phyloP scores from a whole-genome alignment of 2,888 invertebrate genomes.

The Embidobia sp. region DNA sequence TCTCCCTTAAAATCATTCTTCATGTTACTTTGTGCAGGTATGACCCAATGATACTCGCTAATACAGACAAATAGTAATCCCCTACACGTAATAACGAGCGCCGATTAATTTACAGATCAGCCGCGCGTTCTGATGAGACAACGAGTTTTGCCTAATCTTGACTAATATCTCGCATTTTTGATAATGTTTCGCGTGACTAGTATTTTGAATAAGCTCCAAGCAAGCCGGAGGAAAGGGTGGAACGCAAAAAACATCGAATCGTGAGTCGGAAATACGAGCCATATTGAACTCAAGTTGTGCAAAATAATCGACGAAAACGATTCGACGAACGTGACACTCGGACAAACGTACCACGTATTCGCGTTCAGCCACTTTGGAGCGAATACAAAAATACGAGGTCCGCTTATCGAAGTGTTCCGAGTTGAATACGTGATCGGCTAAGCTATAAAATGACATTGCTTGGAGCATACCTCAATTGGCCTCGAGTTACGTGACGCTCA shows the following conservation, averaged over 20 bases:
- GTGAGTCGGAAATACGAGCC: constrained; percentile 28
- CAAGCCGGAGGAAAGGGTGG: constrained; percentile 9
- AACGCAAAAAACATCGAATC: constrained; percentile 15
- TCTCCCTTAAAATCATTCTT: constrained; percentile 22
- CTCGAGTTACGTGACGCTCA: constrained; percentile 58
- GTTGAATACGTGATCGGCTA: constrained; percentile 68
- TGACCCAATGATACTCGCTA: constrained; percentile 68
- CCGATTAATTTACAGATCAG: constrained; percentile 80
- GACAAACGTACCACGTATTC: constrained; percentile 25
- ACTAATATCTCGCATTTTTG: constrained; percentile 58
- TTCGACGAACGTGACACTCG: constrained; percentile 47
- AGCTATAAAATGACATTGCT: constrained; percentile 67
- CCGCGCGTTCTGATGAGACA: constrained; percentile 69
- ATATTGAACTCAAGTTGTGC: constrained; percentile 26
- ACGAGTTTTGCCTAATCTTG: constrained; percentile 58
- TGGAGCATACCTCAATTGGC: constrained; percentile 46
- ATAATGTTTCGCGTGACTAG: constrained; percentile 49
- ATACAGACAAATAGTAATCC: constrained; percentile 80
- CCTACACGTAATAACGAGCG: constrained; percentile 73
- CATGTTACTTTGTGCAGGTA: constrained; percentile 14
- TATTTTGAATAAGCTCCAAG: constrained; percentile 42
- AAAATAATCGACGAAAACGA: constrained; percentile 53
- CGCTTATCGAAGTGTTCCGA: constrained; percentile 52
- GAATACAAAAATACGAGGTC: constrained; percentile 31
- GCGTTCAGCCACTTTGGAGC: constrained; percentile 45